Evolutionary conservation across 1,140 invertebrate genomes (phyloP).

Genomic region (Drosophila pruinosa): DNA sequence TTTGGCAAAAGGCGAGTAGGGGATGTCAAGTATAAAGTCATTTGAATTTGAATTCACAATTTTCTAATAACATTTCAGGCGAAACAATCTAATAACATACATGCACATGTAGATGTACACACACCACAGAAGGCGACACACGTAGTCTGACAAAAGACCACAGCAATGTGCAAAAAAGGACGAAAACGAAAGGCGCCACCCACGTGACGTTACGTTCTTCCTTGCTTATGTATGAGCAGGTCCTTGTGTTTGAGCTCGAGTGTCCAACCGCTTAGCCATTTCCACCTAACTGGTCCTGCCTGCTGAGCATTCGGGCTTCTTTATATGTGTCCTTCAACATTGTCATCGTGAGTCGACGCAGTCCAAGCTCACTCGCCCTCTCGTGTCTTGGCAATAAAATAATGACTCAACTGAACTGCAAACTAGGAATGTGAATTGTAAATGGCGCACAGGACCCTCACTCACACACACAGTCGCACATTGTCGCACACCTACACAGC

Average conservation of each 20-base stretch:
- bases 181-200: conserved; percentile 68
- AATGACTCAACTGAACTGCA: conserved; percentile 81
- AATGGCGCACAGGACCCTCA: conserved; percentile 70
- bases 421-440: conserved; percentile 81
- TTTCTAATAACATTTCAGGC: conserved; percentile 79
- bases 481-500: background rate
- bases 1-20: conserved; percentile 5
- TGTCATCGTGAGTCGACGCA: conserved; percentile 61
- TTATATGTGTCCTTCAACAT: conserved; percentile 46
- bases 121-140: conserved; percentile 10
- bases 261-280: background rate
- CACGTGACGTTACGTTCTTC: conserved; percentile 49
- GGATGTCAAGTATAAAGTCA: conserved; percentile 67
- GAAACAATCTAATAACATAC: conserved; percentile 79
- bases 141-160: conserved; percentile 23
- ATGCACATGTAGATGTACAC: background rate
- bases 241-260: background rate
- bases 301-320: conserved; percentile 17
- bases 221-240: conserved; percentile 3
- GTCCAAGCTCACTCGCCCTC: conserved; percentile 31
- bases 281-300: conserved; percentile 24
- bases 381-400: conserved; percentile 80
- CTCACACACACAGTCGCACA: conserved; percentile 25
- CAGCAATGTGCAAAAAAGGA: conserved; percentile 51
- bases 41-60: conserved; percentile 82